These are phyloP conservation scores for Psephotus haematonotus DNA, from an alignment of 2,113 vertebrate genomes.

Conservation along the genomic window DNA sequence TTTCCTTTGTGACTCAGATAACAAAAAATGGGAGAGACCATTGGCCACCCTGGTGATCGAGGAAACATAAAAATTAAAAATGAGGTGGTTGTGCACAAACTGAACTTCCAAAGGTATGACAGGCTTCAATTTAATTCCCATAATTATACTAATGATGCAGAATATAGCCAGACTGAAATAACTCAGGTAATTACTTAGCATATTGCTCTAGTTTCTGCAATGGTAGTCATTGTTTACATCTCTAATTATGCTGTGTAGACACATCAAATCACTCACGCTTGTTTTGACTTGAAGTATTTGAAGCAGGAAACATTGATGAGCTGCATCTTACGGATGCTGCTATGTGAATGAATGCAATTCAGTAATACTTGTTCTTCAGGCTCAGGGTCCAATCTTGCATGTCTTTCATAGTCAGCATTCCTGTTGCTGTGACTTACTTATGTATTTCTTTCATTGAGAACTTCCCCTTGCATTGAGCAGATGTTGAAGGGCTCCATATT, in stretches of 20 bases:
- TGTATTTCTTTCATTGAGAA: not conserved
- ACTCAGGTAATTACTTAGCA: constrained; percentile 56
- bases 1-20: not conserved
- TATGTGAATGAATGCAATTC: not conserved
- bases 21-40: not conserved
- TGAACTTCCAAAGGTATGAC: constrained; percentile 21
- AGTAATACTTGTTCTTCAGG: not conserved
- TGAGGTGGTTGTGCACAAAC: not conserved
- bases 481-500: not conserved
- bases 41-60: not conserved
- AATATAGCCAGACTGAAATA: constrained; percentile 33
- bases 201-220: constrained; percentile 49
- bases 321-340: not conserved
- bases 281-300: constrained; percentile 46
- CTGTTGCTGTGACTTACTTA: not conserved
- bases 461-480: not conserved
- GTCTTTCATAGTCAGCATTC: constrained; percentile 5
- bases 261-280: constrained; percentile 36
- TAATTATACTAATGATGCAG: constrained; percentile 49
- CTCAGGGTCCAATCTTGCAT: not conserved
- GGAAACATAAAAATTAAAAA: not conserved
- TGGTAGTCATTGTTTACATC: constrained; percentile 20
- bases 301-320: constrained; percentile 1
- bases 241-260: constrained; percentile 21
- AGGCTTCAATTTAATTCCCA: not conserved